Evolutionary conservation across 2,888 invertebrate species (phyloP), one percentile per base, ranked within the genome.

Genomic region (Augiades crinisus): DNA sequence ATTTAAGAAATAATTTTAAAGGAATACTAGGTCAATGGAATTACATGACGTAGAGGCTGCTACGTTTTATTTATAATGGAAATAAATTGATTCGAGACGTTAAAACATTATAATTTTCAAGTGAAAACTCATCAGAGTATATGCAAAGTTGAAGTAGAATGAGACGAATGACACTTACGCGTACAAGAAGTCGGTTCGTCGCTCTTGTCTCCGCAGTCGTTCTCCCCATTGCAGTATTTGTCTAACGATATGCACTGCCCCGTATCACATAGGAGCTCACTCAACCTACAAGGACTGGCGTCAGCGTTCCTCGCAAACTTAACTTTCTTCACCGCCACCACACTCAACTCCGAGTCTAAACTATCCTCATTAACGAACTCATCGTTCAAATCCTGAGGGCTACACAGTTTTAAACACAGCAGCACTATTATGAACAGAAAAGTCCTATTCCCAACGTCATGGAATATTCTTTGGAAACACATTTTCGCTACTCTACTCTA

Each of bases 171-270:
- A 57, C 66, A 93, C 95, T 95, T 83, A 95, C 95, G 94, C 67
- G 95, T 91, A 78, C 95, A 95, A 65, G 92, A 91, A 60, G 92
- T 90, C 2, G 93, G 92, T 76, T 96, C 95, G 75, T 96, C 95
- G 63, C 93, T 94, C 66, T 92, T 92, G 77, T 95, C 95, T 19
- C 92, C 92, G 67, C 95, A 96, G 75, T 96, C 95, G 66, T 93
- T 92, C 55, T 93, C 89, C 13, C 94, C 94, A 70, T 96, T 94
- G 81, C 96, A 96, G 75, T 92, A 94, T 78, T 93, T 93, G 82
- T 94, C 94, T 70, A 93, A 81, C 33, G 93, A 91, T 67, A 95
- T 91, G 82, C 95, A 95, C 78, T 92, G 92, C 34, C 92, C 91
- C 21, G 92, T 92, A 69, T 92, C 91, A 76, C 92, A 93, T 49